Evolutionary conservation across 2,888 invertebrate species (phyloP).

Genomic region (Pachymerium ferrugineum): DNA sequence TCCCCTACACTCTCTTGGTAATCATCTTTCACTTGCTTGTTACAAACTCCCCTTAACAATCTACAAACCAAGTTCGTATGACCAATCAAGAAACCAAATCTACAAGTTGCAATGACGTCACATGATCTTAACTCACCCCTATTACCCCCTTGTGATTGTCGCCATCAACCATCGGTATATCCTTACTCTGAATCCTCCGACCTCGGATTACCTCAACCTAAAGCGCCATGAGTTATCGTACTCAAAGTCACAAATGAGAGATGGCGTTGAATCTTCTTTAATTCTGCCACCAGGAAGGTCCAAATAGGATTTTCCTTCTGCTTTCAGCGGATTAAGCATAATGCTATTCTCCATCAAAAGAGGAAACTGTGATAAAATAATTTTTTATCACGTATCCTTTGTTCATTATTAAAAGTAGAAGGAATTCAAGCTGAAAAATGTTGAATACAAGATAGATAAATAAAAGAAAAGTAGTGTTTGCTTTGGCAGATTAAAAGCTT

Average conservation of each 20-base stretch:
- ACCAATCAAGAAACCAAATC: neutral
- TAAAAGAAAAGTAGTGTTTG: too few species aligned
- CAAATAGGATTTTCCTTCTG: conserved; percentile 1
- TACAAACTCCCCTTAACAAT: neutral
- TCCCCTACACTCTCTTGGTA: too few species aligned
- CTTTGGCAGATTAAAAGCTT: too few species aligned
- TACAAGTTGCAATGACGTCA: neutral
- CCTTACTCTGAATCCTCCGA: neutral
- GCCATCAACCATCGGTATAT: neutral
- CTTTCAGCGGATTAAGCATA: neutral
- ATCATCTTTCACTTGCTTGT: neutral
- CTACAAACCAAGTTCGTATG: neutral
- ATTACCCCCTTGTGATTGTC: neutral
- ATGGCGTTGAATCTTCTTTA: neutral
- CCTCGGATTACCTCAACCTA: too few species aligned
- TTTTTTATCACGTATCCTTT: neutral
- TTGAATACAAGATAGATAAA: too few species aligned
- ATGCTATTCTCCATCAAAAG: neutral
- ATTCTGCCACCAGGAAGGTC: neutral
- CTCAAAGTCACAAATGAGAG: neutral
- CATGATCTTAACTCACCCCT: neutral
- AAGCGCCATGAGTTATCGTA: neutral
- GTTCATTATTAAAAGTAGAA: too few species aligned
- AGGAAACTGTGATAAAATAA: neutral
- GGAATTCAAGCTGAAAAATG: too few species aligned